Base-by-base conservation (phyloP, 1,140 invertebrate genomes). In the Drosophila lowei region DNA sequence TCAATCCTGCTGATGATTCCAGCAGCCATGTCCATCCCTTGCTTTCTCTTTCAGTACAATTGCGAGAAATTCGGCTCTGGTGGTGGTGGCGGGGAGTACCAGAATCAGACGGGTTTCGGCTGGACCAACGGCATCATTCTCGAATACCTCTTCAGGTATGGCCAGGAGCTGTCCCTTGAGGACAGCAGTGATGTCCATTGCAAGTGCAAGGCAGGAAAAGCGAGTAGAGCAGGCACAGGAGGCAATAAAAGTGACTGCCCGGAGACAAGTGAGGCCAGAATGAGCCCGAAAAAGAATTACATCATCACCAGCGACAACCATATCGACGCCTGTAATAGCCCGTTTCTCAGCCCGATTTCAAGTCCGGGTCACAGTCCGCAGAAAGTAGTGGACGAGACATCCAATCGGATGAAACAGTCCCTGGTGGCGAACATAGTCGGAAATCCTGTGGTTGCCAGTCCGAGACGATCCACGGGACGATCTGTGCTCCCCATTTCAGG, bases 91-190 rank as follows among this genome's bases (percentile, higher is more conserved):
- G 97, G 97, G 0, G 97, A 99, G 90, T 97, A 98, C 85, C 91
- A 91, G 0, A 95, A 96, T 0, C 97, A 98, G 90, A 93, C 94
- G 7, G 98, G 98, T 4, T 99, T 98, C 88, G 98, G 97, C 1
- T 99, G 97, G 97, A 96, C 96, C 0, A 99, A 98, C 89, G 98
- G 97, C 1, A 95, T 98, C 0, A 93, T 95, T 4, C 90, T 98
- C 16, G 95, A 97, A 77, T 93, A 97, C 6, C 89, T 98, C 3
- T 90, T 94, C 50, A 93, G 92, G 56, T 96, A 94, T 85, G 94
- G 95, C 0, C 89, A 90, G 9, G 90, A 92, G 2, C 46, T 93
- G 34, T 91, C 7, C 28, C 1, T 61, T n/a, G 28, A 46, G 5
- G 63, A 67, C 18, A 55, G 43, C 0, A 30, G 11, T 1, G 74